Base-by-base conservation (phyloP, 2,113 vertebrate species). In the Mus pahari region DNA sequence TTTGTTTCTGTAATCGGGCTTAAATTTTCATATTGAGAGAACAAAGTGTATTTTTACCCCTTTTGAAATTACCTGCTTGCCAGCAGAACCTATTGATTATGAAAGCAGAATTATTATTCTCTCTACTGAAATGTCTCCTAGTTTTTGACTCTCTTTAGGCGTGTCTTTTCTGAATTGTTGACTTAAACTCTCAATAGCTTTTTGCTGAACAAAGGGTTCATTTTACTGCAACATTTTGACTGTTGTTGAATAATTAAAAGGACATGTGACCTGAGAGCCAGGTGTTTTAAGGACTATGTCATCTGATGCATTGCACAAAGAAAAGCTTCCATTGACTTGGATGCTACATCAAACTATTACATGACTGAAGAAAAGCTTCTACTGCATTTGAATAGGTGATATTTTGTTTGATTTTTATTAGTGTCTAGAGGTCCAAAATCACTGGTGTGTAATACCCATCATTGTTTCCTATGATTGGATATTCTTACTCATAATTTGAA, bases 391-490 rank as follows among this genome's bases (percentile, higher is more conserved):
- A n/a, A 33, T 28, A 71, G 33, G 14, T 62, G 64, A 20, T 8
- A 90, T 75, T 70, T 81, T 42, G 14, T 12, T 31, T 90, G 62
- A 77, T 88, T 88, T 92, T 94, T 93, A 81, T 78, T 74, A 64
- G 1, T 64, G 2, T 2, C n/a, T 89, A 26, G 3, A 7, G 33
- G 66, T 55, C 1, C n/a, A 71, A 62, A 93, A 7, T 24, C 9
- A 90, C 4, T 71, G 17, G 45, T 19, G 77, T 45, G 12, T 50
- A 92, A 88, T 42, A 48, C 7, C 7, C 11, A 48, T 70, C 10
- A 83, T 42, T 77, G 55, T 79, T 89, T 91, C n/a, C 48, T 17
- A 88, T 28, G 31, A 10, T 77, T 89, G n/a, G 45, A 11, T 58
- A 83, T 39, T 53, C 4, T 73, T 33, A 64, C 0, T 60, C 5